Base-by-base conservation (phyloP, 2,888 invertebrate species). In the Nesidiocoris tenuis region DNA sequence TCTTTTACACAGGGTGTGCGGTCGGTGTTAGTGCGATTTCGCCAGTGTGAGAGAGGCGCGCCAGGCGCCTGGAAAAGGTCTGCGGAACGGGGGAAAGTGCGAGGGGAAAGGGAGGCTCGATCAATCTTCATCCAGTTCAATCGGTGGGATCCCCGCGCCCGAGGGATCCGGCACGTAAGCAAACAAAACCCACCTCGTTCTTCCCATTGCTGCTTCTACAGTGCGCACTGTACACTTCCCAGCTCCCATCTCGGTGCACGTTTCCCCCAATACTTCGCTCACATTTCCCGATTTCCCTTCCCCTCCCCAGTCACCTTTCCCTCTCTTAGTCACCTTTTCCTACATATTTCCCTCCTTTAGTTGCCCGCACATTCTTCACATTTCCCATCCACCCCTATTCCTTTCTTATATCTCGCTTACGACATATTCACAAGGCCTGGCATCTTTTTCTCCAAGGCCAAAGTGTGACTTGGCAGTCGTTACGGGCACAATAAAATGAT, bases 61-160 rank as follows among this genome's bases (percentile, higher is more conserved):
- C 39, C 59, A 59, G 59, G 59, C 59, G 59, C 19, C 17, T 2
- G 59, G 18, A 59, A 16, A 59, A 18, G 59, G n/a, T 2, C n/a
- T 18, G 59, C n/a, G 59, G 59, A 9, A 59, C 7, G n/a, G 7
- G 39, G 3, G 12, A 7, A n/a, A n/a, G n/a, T n/a, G n/a, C n/a
- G n/a, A 16, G 63, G 16, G 63, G 74, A 18, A 64, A 39, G 72
- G 55, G 74, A 59, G 25, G 74, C 57, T 66, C 75, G 75, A 75
- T 75, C 75, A 75, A 75, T 75, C 75, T 75, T 75, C 75, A 75
- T 75, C 75, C 68, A 57, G 65, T 61, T 65, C 75, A 75, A 75
- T 75, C 75, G 75, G 59, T 68, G 75, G 68, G 75, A 75, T 75
- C 75, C 75, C 75, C 61, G 61, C 61, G 75, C 75, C 75, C 54